These are phyloP conservation scores for Zophobas morio DNA, from an alignment of 1,140 invertebrate species.

Conservation along the genomic window DNA sequence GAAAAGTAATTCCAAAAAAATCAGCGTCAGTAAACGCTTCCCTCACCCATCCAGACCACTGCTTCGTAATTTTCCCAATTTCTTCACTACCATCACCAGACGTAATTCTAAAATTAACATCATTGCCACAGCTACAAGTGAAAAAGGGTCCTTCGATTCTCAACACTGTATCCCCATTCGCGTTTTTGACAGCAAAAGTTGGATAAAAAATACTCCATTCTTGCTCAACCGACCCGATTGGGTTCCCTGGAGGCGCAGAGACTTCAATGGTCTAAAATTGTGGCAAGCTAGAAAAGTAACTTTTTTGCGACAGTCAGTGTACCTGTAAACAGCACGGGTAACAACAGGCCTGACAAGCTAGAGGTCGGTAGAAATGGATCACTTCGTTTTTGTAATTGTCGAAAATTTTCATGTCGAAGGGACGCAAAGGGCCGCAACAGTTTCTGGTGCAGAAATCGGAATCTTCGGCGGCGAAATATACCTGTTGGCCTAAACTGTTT, in stretches of 20 bases:
- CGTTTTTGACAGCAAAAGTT: slow-evolving; percentile 84
- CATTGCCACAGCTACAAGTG: slow-evolving; percentile 84
- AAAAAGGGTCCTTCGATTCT: slow-evolving; percentile 89
- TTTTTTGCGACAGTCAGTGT: neutral
- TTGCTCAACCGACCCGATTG: slow-evolving; percentile 86
- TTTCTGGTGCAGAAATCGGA: slow-evolving; percentile 84
- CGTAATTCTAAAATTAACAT: slow-evolving; percentile 80
- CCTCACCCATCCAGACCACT: slow-evolving; percentile 72
- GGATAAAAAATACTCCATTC: slow-evolving; percentile 88
- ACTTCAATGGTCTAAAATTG: slow-evolving; percentile 77
- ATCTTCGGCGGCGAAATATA: slow-evolving; percentile 89
- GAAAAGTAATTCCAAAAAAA: slow-evolving; percentile 75
- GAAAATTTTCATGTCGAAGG: slow-evolving; percentile 89
- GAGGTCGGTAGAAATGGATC: slow-evolving; percentile 81
- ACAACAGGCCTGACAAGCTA: slow-evolving; percentile 84
- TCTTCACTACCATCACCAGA: slow-evolving; percentile 68
- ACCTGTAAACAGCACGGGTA: slow-evolving; percentile 81
- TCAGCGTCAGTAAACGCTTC: slow-evolving; percentile 76
- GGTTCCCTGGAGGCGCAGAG: slow-evolving; percentile 78
- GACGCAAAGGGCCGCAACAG: slow-evolving; percentile 82
- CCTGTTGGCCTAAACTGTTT: slow-evolving; percentile 83
- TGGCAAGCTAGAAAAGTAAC: neutral
- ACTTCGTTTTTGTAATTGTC: slow-evolving; percentile 86
- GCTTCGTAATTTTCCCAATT: slow-evolving; percentile 74
- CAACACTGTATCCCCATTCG: slow-evolving; percentile 82